Evolutionary conservation across 2,888 invertebrate genomes (phyloP).

Genomic region (Pandemis heparana): DNA sequence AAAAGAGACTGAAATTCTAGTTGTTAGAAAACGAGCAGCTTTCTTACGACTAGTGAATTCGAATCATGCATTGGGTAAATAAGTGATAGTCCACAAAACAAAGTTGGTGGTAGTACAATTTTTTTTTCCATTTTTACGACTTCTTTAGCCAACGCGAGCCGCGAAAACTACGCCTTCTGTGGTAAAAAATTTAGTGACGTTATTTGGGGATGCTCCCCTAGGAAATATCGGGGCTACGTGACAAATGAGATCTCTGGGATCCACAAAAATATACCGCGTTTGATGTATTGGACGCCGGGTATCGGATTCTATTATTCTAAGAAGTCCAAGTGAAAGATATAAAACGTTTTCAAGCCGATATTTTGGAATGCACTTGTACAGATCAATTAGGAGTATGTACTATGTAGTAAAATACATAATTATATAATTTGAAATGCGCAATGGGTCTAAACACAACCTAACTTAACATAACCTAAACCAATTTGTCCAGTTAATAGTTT

Average conservation of each 20-base stretch:
- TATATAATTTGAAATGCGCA: too few relatives aligned
- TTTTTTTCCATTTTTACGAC: constrained; percentile 29
- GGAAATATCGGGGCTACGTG: constrained; percentile 67
- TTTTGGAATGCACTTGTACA: not conserved
- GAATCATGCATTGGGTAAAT: too few relatives aligned
- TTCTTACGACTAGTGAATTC: too few relatives aligned
- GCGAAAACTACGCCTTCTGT: constrained; percentile 47
- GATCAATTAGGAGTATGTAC: too few relatives aligned
- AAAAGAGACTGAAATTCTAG: not conserved
- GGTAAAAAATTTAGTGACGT: constrained; percentile 60
- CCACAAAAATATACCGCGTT: constrained; percentile 50
- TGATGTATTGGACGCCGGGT: constrained; percentile 47
- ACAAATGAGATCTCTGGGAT: constrained; percentile 60
- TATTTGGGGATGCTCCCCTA: constrained; percentile 61
- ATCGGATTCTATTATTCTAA: constrained; percentile 39
- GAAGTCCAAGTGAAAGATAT: constrained; percentile 28
- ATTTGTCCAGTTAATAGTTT: too few relatives aligned
- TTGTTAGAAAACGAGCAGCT: too few relatives aligned
- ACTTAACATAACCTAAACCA: too few relatives aligned
- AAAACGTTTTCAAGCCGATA: not conserved
- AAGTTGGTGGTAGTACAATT: not conserved
- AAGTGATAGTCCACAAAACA: not conserved
- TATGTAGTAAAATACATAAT: too few relatives aligned
- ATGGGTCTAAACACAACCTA: too few relatives aligned
- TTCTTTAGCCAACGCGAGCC: constrained; percentile 1